Percentiles rank a stretch among this genome's conserved stretches.
phyloP scores from a whole-genome alignment of 2,113 vertebrate species.

The Cygnus buccinator region DNA sequence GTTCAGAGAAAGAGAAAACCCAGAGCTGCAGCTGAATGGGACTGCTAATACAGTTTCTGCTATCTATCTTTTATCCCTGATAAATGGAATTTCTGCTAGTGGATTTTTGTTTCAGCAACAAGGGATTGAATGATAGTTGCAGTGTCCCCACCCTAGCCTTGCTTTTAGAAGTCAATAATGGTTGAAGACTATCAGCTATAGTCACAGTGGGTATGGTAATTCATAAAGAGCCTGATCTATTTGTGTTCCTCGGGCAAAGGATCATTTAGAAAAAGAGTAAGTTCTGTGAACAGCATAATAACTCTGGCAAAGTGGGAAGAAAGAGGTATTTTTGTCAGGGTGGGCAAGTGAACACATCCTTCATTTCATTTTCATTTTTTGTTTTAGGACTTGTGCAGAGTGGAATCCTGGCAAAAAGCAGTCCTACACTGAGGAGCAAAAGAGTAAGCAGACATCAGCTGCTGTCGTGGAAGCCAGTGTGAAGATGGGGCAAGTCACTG shows the following conservation, averaged over 20 bases:
- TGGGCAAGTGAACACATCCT: background rate
- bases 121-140: background rate
- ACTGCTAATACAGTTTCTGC: background rate
- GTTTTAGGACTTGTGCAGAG: background rate
- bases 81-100: background rate
- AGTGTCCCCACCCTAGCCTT: background rate
- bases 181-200: background rate
- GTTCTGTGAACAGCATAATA: background rate
- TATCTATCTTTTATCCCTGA: background rate
- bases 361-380: background rate
- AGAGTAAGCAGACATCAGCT: background rate
- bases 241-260: background rate
- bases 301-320: background rate
- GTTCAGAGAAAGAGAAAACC: background rate
- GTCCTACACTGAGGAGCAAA: accelerated
- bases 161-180: background rate
- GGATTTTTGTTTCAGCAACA: background rate
- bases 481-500: background rate
- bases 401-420: background rate
- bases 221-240: background rate
- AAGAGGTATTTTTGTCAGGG: background rate
- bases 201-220: background rate
- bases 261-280: background rate
- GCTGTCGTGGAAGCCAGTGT: background rate
- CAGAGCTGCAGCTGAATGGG: background rate